Percentiles rank a stretch among this genome's conserved stretches.
phyloP scores from a whole-genome alignment of 1,140 invertebrate genomes.

The Tetramorium simillimum region DNA sequence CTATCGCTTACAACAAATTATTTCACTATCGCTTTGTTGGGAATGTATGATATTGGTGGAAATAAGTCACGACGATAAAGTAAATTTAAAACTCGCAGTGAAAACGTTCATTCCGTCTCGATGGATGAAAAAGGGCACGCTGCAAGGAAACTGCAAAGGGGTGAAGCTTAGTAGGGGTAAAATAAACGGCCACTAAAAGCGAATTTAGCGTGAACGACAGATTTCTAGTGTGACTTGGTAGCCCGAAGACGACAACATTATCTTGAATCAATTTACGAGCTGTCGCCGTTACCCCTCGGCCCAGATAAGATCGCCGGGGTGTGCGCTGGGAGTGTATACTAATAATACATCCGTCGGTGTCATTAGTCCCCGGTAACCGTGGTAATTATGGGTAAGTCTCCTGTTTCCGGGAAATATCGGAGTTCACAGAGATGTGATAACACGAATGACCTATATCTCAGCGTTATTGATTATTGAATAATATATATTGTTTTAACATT shows the following conservation, averaged over 20 bases:
- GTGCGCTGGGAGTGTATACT: constrained; percentile 37
- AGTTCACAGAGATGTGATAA: constrained; percentile 13
- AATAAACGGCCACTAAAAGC: constrained; percentile 24
- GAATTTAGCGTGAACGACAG: constrained; percentile 3
- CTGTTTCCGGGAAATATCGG: constrained; percentile 37
- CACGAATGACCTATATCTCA: neutral
- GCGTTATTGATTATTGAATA: neutral
- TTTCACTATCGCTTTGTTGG: neutral
- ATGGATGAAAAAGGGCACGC: neutral
- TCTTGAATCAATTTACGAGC: constrained; percentile 49
- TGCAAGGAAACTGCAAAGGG: neutral
- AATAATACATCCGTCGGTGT: constrained; percentile 55
- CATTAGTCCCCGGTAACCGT: constrained; percentile 38
- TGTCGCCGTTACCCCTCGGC: constrained; percentile 25
- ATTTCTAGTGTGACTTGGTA: constrained; percentile 31
- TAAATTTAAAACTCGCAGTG: constrained; percentile 39
- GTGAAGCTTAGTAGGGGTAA: neutral
- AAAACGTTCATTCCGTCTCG: neutral
- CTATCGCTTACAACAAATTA: neutral
- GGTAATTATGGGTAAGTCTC: constrained; percentile 47
- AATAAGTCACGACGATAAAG: neutral
- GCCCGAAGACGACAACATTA: constrained; percentile 35
- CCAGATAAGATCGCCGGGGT: constrained; percentile 19
- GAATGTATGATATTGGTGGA: neutral
- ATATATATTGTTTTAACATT: neutral